phyloP scores from a whole-genome alignment of 1,140 invertebrate species.

The Leptinotarsa defecta region DNA sequence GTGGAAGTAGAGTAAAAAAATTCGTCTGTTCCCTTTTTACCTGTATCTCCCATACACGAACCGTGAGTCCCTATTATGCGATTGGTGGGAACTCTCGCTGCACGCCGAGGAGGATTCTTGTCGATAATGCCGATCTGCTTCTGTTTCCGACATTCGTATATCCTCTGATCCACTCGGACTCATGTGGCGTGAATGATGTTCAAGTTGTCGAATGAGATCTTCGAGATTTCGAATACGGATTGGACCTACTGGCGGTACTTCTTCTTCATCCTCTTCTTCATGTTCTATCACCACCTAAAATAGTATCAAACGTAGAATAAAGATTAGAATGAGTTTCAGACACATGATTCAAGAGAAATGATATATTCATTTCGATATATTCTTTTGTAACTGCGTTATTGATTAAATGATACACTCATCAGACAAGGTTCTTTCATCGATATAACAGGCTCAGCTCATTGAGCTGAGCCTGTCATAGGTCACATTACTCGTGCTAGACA shows the following conservation, averaged over 20 bases:
- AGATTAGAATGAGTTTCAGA: too few relatives aligned
- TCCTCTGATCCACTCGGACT: slow-evolving; percentile 90
- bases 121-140: slow-evolving; percentile 73
- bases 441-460: too few relatives aligned
- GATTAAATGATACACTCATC: too few relatives aligned
- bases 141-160: slow-evolving; percentile 88
- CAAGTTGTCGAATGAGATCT: slow-evolving; percentile 86
- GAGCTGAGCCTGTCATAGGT: too few relatives aligned
- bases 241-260: slow-evolving; percentile 71
- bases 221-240: slow-evolving; percentile 87
- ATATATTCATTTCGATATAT: too few relatives aligned
- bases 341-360: too few relatives aligned
- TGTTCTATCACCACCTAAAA: slow-evolving; percentile 52
- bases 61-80: slow-evolving; percentile 65
- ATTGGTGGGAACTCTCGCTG: slow-evolving; percentile 68
- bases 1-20: too few relatives aligned
- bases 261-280: slow-evolving; percentile 72
- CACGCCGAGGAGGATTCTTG: slow-evolving; percentile 79
- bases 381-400: too few relatives aligned
- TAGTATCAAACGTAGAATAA: too few relatives aligned
- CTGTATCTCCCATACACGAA: slow-evolving; percentile 82
- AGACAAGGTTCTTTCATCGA: too few relatives aligned
- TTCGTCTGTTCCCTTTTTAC: slow-evolving; percentile 52
- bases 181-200: slow-evolving; percentile 86
- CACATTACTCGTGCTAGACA: too few relatives aligned